phyloP scores from a whole-genome alignment of 2,113 vertebrate genomes.

The Podiceps cristatus region DNA sequence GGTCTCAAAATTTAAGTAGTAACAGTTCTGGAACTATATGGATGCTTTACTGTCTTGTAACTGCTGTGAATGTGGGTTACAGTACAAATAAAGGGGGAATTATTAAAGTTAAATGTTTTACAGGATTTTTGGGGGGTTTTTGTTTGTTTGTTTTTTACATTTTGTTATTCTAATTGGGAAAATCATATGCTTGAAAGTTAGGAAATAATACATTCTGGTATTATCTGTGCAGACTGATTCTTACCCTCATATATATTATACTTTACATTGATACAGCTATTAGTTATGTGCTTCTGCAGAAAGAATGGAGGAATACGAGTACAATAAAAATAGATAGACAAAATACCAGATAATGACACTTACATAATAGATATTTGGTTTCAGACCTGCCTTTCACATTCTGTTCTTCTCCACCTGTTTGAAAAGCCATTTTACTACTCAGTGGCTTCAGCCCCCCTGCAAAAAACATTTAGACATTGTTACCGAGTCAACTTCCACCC shows the following conservation, averaged over 20 bases:
- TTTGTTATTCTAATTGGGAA: not conserved
- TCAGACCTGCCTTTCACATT: not conserved
- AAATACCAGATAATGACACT: not conserved
- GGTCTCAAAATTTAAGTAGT: not conserved
- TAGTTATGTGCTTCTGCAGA: not conserved
- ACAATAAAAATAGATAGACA: not conserved
- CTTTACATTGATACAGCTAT: not conserved
- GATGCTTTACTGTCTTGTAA: not conserved
- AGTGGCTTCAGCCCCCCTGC: accelerated
- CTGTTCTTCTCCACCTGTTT: not conserved
- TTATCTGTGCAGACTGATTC: not conserved
- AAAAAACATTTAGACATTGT: not conserved
- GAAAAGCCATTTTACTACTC: not conserved
- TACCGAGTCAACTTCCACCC: too few relatives aligned
- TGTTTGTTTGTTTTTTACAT: not conserved
- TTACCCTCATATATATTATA: not conserved
- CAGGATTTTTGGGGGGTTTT: too few relatives aligned
- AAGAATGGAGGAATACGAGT: not conserved
- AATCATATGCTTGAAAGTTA: not conserved
- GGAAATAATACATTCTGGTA: not conserved
- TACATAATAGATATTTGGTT: not conserved
- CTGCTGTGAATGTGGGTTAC: not conserved
- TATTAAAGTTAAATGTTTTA: not conserved
- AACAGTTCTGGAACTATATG: not conserved
- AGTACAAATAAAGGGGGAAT: not conserved